Conservation (phyloP, 2,888 invertebrate species). For the Apocheima hispidaria region DNA sequence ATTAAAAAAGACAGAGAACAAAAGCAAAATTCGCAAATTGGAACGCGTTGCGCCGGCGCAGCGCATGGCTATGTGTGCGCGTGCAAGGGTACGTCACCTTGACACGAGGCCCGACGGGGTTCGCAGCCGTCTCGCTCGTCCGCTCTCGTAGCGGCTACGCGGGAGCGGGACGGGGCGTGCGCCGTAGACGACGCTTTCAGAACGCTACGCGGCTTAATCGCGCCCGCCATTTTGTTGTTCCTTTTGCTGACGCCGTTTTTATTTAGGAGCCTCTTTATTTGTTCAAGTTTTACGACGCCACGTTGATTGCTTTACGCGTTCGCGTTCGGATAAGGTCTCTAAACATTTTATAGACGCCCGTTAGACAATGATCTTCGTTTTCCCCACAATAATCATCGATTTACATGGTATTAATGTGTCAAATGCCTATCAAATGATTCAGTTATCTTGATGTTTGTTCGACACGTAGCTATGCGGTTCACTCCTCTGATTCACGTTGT, state of each 20-base stretch:
- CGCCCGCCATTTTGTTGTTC: slow-evolving; percentile 79
- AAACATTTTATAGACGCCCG: not conserved
- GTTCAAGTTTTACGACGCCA: slow-evolving; percentile 36
- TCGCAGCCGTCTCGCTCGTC: slow-evolving; percentile 61
- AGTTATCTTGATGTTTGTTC: slow-evolving; percentile 9
- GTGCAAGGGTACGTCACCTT: slow-evolving; percentile 80
- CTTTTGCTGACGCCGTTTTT: slow-evolving; percentile 71
- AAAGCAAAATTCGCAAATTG: slow-evolving; percentile 54
- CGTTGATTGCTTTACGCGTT: slow-evolving; percentile 23
- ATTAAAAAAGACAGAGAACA: slow-evolving; percentile 42
- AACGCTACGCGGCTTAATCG: slow-evolving; percentile 76
- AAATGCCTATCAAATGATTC: slow-evolving; percentile 27
- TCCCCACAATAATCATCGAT: slow-evolving; percentile 1
- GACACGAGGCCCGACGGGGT: slow-evolving; percentile 79
- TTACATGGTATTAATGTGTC: slow-evolving; percentile 1
- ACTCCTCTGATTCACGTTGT: slow-evolving; percentile 19
- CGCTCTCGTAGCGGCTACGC: slow-evolving; percentile 62
- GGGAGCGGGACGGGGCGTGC: slow-evolving; percentile 62
- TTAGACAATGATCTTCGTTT: not conserved
- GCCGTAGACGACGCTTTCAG: slow-evolving; percentile 84
- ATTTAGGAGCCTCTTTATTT: slow-evolving; percentile 54
- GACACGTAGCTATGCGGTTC: slow-evolving; percentile 17
- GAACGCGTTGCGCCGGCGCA: slow-evolving; percentile 55
- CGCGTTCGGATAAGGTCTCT: slow-evolving; percentile 22
- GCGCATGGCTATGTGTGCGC: slow-evolving; percentile 51